These are phyloP conservation scores for Oreotrochilus melanogaster DNA, from an alignment of 2,113 vertebrate species.

Conservation along the genomic window DNA sequence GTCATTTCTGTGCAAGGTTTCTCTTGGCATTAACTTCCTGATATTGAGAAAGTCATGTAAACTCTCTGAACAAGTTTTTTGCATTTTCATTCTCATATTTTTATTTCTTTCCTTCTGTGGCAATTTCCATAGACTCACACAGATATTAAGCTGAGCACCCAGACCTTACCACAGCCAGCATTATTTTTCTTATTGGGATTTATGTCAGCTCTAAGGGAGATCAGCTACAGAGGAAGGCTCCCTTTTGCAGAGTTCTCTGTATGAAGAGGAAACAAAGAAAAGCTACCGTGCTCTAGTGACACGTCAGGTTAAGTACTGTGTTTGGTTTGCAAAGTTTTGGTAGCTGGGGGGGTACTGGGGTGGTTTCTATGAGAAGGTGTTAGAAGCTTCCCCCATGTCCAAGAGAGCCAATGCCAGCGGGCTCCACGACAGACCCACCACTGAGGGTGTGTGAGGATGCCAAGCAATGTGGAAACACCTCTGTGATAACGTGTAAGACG, in stretches of 20 bases:
- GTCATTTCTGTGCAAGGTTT: background rate
- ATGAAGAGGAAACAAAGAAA: background rate
- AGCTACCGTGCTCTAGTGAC: background rate
- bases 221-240: background rate
- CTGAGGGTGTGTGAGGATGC: no score
- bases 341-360: no score
- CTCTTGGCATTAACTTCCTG: background rate
- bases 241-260: background rate
- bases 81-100: background rate
- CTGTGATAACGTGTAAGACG: no score
- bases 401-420: no score
- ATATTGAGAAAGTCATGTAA: background rate
- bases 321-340: no score
- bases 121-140: background rate
- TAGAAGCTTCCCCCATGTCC: no score
- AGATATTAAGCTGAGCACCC: background rate
- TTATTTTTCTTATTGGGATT: background rate
- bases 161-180: background rate
- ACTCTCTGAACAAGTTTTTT: background rate
- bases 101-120: background rate
- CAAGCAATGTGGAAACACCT: no score
- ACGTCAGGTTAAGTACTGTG: background rate
- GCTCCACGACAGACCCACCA: no score
- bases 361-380: no score
- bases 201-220: background rate